Conservation (phyloP, 1,140 invertebrate species). For the Drosophila biarmipes region DNA sequence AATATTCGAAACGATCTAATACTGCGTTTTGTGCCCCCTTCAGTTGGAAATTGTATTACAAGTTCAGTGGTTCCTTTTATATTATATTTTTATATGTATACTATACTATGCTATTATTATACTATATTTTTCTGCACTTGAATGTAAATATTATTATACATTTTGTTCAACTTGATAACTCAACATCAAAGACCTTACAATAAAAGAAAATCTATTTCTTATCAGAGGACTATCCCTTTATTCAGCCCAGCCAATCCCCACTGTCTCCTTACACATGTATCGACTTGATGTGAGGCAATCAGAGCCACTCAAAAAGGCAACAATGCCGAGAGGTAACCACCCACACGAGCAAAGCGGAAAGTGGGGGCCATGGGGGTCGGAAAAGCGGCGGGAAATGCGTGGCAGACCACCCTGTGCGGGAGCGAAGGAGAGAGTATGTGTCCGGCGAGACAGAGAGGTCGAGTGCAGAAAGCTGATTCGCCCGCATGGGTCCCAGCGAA, state of each 20-base stretch:
- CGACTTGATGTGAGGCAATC: slow-evolving; percentile 50
- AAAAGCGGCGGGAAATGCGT: slow-evolving; percentile 22
- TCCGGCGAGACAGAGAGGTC: background rate
- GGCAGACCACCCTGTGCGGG: background rate
- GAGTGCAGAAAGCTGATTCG: slow-evolving; percentile 60
- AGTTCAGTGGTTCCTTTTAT: background rate
- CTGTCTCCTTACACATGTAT: slow-evolving; percentile 30
- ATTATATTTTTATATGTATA: no score
- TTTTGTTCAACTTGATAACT: no score
- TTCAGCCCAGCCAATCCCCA: background rate
- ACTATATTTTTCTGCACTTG: no score
- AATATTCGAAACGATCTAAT: no score
- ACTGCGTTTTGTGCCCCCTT: no score
- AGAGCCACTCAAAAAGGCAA: slow-evolving; percentile 54
- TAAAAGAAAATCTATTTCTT: no score
- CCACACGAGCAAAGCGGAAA: slow-evolving; percentile 20
- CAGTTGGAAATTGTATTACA: background rate
- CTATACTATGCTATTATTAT: no score
- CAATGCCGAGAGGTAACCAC: slow-evolving; percentile 46
- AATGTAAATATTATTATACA: no score
- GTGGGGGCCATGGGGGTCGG: background rate
- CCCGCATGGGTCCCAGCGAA: slow-evolving; percentile 24
- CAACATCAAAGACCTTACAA: no score
- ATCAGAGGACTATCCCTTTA: no score
- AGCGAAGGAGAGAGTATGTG: background rate